These are phyloP conservation scores for Promerops cafer DNA, from an alignment of 2,113 vertebrate genomes.

Conservation along the genomic window DNA sequence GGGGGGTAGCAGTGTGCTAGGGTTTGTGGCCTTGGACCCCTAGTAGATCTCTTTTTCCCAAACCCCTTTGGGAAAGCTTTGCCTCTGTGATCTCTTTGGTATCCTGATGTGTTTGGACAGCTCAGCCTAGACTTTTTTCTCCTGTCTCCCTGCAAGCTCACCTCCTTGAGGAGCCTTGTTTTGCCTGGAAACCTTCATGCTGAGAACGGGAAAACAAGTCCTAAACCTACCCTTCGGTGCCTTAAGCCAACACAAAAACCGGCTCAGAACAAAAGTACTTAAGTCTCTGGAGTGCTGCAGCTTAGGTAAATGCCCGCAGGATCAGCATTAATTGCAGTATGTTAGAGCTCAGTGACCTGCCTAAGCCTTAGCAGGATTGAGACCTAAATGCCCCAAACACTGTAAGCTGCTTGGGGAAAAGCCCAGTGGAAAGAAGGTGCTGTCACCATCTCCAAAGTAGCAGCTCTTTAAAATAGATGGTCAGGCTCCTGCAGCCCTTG, in stretches of 20 bases:
- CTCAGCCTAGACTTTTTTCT: not conserved
- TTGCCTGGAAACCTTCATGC: not conserved
- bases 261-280: not conserved
- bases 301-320: not conserved
- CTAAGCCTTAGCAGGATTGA: not conserved
- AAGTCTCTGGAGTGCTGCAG: not conserved
- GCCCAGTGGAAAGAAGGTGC: not conserved
- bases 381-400: not conserved
- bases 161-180: not conserved
- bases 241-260: not conserved
- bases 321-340: not conserved
- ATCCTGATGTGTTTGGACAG: not conserved
- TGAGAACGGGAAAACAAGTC: not conserved
- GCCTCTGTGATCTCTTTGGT: not conserved
- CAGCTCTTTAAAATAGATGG: not conserved
- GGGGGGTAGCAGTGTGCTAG: accelerated
- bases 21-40: not conserved
- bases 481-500: not conserved
- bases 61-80: not conserved
- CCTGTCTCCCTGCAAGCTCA: not conserved
- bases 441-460: not conserved
- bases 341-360: not conserved
- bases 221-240: not conserved
- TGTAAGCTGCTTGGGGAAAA: not conserved
- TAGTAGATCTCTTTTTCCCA: not conserved